Conservation (phyloP, 2,797 vertebrate genomes). For the Propithecus perrieri region DNA sequence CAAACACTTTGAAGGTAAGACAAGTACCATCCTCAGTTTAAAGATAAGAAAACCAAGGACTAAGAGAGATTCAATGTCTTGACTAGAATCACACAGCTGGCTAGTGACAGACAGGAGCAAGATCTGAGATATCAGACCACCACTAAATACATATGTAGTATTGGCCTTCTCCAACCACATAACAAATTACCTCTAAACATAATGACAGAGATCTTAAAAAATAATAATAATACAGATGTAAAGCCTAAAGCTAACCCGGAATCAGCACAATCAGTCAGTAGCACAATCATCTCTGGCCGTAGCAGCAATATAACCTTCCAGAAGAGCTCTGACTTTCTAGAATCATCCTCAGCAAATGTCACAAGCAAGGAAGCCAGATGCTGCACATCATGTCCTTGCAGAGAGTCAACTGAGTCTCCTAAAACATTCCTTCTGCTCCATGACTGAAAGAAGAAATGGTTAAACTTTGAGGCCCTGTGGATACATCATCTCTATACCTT, state of each 20-base stretch:
- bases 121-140: not conserved
- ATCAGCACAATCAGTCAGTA: slow-evolving; percentile 43
- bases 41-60: not conserved
- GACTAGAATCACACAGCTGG: not conserved
- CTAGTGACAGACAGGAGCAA: not conserved
- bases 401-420: not conserved
- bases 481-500: slow-evolving; percentile 42
- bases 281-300: not conserved
- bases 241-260: slow-evolving; percentile 58
- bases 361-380: slow-evolving; percentile 60
- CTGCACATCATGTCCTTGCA: not conserved
- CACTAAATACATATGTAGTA: not conserved
- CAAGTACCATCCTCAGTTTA: not conserved
- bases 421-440: slow-evolving; percentile 69
- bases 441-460: slow-evolving; percentile 51
- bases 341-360: slow-evolving; percentile 21
- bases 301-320: not conserved
- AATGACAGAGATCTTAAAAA: slow-evolving; percentile 60
- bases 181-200: slow-evolving; percentile 16
- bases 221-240: slow-evolving; percentile 69
- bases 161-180: not conserved
- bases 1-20: not conserved
- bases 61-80: not conserved
- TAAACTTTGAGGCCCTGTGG: not conserved
- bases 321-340: slow-evolving; percentile 5